Conservation (phyloP, 2,113 vertebrate genomes). For the Dasyprocta punctata region DNA sequence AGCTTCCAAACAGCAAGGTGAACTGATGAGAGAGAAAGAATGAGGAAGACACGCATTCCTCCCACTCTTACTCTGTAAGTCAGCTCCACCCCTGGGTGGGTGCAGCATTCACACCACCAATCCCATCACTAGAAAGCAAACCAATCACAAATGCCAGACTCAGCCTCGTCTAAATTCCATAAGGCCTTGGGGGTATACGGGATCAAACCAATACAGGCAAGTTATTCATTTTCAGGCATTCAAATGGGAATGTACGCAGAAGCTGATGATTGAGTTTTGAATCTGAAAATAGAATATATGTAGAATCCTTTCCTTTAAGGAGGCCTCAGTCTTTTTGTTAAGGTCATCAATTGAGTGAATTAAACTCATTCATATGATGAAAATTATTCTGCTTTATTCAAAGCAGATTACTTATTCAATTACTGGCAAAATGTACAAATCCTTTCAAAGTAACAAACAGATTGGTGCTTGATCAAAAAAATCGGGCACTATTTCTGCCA, state of each 20-base stretch:
- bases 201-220: too few relatives aligned
- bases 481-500: not conserved
- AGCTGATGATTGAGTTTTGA: not conserved
- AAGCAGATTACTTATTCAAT: not conserved
- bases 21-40: too few relatives aligned
- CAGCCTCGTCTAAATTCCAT: too few relatives aligned
- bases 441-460: not conserved
- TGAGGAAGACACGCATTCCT: too few relatives aligned
- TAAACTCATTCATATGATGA: not conserved
- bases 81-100: too few relatives aligned
- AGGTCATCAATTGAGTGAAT: not conserved
- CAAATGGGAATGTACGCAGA: not conserved
- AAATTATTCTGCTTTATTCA: not conserved
- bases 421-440: not conserved
- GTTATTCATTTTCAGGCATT: not conserved
- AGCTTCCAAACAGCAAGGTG: too few relatives aligned
- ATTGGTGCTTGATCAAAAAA: not conserved
- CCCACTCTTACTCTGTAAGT: too few relatives aligned
- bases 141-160: too few relatives aligned
- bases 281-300: not conserved
- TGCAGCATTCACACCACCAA: too few relatives aligned
- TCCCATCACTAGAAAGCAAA: too few relatives aligned
- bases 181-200: too few relatives aligned
- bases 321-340: not conserved
- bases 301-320: not conserved